phyloP scores from a whole-genome alignment of 2,797 vertebrate genomes.

The Thamnophis elegans region DNA sequence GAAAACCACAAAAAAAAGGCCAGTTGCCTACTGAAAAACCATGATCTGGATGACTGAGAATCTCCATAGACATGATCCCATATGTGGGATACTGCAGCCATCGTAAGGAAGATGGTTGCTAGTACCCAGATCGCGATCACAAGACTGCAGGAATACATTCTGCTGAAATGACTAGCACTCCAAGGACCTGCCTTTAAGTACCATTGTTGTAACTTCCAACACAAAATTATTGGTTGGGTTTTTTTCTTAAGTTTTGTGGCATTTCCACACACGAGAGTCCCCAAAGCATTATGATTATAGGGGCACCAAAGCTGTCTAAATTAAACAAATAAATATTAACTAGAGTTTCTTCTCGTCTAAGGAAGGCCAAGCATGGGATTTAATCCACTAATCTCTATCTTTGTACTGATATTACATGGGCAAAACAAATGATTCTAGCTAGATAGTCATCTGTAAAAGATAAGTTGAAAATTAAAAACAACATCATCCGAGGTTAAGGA shows the following conservation, averaged over 20 bases:
- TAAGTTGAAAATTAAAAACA: constrained; percentile 7
- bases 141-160: not conserved
- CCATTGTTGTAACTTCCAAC: not conserved
- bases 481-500: not conserved
- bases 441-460: not conserved
- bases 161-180: not conserved
- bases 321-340: not conserved
- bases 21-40: not conserved
- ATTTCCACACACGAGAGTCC: not conserved
- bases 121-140: not conserved
- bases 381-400: not conserved
- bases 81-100: not conserved
- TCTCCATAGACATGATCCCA: not conserved
- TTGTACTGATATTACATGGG: not conserved
- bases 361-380: not conserved
- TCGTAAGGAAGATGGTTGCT: not conserved
- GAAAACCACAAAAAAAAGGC: not conserved
- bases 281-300: not conserved
- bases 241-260: not conserved
- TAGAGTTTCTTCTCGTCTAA: not conserved
- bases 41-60: not conserved
- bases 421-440: not conserved
- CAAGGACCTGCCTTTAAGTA: not conserved
- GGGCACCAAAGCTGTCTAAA: not conserved
- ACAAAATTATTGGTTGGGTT: not conserved